phyloP scores from a whole-genome alignment of 2,888 invertebrate species.

The Chrysina gloriosa region DNA sequence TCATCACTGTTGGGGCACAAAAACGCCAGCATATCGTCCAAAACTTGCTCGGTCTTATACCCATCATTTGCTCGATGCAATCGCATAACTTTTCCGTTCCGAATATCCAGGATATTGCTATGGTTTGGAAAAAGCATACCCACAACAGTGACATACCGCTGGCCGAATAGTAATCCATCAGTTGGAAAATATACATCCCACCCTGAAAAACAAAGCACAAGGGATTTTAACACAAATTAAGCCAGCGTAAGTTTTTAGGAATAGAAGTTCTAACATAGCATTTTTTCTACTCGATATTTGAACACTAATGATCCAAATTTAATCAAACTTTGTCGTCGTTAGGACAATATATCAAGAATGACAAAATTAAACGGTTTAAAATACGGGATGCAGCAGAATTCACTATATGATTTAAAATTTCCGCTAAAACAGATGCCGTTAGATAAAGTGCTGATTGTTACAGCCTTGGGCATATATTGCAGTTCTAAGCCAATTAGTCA shows the following conservation, averaged over 20 bases:
- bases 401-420: too few species aligned
- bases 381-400: too few species aligned
- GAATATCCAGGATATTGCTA: conserved; percentile 72
- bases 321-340: too few species aligned
- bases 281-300: not conserved
- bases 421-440: too few species aligned
- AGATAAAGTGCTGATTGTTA: too few species aligned
- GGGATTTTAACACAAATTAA: conserved; percentile 36
- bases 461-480: too few species aligned
- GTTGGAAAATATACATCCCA: conserved; percentile 91
- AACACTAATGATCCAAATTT: not conserved
- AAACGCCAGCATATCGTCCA: conserved; percentile 73
- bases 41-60: conserved; percentile 67
- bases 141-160: conserved; percentile 71
- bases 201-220: conserved; percentile 69
- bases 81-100: conserved; percentile 70
- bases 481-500: too few species aligned
- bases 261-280: too few species aligned
- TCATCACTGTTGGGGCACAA: conserved; percentile 71
- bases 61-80: conserved; percentile 75
- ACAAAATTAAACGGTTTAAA: too few species aligned
- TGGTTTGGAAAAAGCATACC: conserved; percentile 73
- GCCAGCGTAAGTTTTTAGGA: not conserved
- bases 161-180: conserved; percentile 81
- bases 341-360: too few species aligned